Base-by-base conservation (phyloP, 2,797 vertebrate genomes). In the Pangasius sanitwongsei region DNA sequence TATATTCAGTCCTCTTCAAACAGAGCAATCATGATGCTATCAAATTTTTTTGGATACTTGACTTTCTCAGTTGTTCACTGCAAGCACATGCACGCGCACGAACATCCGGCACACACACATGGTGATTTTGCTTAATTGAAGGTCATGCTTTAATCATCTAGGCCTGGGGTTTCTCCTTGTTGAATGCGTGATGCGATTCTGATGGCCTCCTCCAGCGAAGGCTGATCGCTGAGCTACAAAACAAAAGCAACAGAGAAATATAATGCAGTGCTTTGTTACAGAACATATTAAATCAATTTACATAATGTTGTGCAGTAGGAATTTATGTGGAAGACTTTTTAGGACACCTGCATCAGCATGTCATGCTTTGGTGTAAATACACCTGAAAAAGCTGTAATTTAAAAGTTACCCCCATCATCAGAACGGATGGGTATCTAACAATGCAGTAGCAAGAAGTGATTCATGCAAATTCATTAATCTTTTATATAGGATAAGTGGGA, bases 161-260 rank as follows among this genome's bases (percentile, higher is more conserved):
- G 95, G 82, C 97, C 99, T 4, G 98, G 98, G 0, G 97, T 98
- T 94, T 99, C 99, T 92, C 99, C 98, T 94, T 99, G 99, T 87
- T 99, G 98, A 97, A 99, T 99, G 94, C 98, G 97, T 86, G 99
- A 99, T 87, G 98, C 99, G 97, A 99, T 99, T 95, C 98, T 97
- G 94, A 99, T 99, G 95, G 99, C 99, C 97, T 99, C 99, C 95
- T 99, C 99, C 94, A 99, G 94, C 57, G 99, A 99, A 70, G 98
- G 98, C 93, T 99, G 98, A 93, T 99, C 99, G 93, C 97, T 98
- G 86, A 99, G 97, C 99, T 99, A 93, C 91, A 93, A 86, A 41
- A 69, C 74, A 85, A 50, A 77, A 91, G 25, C 23, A 85, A 83
- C 13, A 31, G 8, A 72, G 13, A 50, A 50, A 69, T 50, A 67